phyloP scores from a whole-genome alignment of 2,888 invertebrate species.

The Agrypnus murinus region DNA sequence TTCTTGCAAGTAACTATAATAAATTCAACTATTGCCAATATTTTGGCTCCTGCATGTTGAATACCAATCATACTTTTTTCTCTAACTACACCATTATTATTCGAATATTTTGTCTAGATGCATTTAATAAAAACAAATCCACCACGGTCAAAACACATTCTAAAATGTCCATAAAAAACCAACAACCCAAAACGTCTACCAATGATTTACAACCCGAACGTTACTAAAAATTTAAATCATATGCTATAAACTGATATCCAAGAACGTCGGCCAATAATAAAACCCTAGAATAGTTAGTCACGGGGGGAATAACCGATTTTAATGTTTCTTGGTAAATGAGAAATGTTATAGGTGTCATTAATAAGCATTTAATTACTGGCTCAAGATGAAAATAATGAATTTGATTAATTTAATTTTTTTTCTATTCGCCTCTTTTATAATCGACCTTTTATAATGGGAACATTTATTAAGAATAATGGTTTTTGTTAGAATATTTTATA shows the following conservation, averaged over 20 bases:
- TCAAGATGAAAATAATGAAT: background rate
- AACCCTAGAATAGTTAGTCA: slow-evolving; percentile 42
- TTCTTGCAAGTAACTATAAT: too few relatives aligned
- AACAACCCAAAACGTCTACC: slow-evolving; percentile 54
- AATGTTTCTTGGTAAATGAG: background rate
- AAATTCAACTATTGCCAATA: too few relatives aligned
- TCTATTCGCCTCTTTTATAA: background rate
- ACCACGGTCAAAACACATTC: slow-evolving; percentile 1
- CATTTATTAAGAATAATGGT: slow-evolving; percentile 24
- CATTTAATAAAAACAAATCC: slow-evolving; percentile 18
- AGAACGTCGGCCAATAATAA: slow-evolving; percentile 54
- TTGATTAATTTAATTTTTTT: background rate
- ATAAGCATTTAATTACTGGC: slow-evolving; percentile 5
- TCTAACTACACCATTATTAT: background rate
- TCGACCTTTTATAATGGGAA: slow-evolving; percentile 5
- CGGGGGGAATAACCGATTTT: slow-evolving; percentile 17
- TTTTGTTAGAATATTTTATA: slow-evolving; percentile 40
- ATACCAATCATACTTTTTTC: too few relatives aligned
- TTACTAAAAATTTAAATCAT: slow-evolving; percentile 69
- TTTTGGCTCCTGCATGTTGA: too few relatives aligned
- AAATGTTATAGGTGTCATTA: slow-evolving; percentile 16
- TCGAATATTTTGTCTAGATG: background rate
- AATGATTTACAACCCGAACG: slow-evolving; percentile 65
- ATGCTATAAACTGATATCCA: slow-evolving; percentile 68
- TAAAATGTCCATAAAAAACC: slow-evolving; percentile 51